phyloP scores from a whole-genome alignment of 2,113 vertebrate genomes.

The Chaenocephalus aceratus region DNA sequence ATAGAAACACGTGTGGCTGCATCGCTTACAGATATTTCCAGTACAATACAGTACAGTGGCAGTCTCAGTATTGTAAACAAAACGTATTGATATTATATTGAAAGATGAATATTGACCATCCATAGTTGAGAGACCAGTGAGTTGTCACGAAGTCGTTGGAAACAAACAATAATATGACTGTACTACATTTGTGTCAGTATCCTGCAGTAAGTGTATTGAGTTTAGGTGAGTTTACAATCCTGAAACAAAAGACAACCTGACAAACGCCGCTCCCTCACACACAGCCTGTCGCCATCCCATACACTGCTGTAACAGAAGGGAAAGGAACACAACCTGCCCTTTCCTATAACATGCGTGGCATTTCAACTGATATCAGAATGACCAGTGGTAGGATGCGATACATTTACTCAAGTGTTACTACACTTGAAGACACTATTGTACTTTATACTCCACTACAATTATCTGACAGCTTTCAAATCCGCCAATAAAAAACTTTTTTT shows the following conservation, averaged over 20 bases:
- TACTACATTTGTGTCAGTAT: not conserved
- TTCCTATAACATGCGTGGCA: conserved; percentile 44
- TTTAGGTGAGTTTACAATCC: not conserved
- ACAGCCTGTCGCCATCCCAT: conserved; percentile 11
- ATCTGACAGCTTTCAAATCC: too few relatives aligned
- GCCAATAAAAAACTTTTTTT: too few relatives aligned
- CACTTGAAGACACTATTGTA: too few relatives aligned
- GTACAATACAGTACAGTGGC: too few relatives aligned
- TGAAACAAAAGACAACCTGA: conserved; percentile 38
- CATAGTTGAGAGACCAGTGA: not conserved
- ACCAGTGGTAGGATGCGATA: too few relatives aligned
- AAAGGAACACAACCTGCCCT: conserved; percentile 33
- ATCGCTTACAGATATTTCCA: too few relatives aligned
- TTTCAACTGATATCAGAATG: conserved; percentile 43
- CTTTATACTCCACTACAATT: too few relatives aligned
- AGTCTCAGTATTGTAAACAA: too few relatives aligned
- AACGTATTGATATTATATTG: too few relatives aligned
- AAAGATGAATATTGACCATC: too few relatives aligned
- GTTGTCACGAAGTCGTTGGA: not conserved
- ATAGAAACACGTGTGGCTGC: too few relatives aligned
- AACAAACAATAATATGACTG: not conserved
- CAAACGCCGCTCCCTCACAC: not conserved
- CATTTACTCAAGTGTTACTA: too few relatives aligned
- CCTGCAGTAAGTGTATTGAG: not conserved
- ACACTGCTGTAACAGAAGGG: not conserved